Evolutionary conservation across 1,140 invertebrate genomes (phyloP).

Genomic region (Augochlora pura): DNA sequence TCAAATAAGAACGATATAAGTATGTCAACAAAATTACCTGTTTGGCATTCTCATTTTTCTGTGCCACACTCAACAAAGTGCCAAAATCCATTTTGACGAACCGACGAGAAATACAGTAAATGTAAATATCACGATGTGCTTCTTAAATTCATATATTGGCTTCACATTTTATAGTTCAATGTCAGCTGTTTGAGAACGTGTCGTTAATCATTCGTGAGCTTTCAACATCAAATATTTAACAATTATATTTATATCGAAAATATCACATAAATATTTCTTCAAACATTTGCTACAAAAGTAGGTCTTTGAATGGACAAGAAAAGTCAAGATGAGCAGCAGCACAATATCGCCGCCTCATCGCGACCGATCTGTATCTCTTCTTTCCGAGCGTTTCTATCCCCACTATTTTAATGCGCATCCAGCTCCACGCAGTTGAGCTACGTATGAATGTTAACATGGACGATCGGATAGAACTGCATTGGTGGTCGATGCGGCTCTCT

Average conservation of each 20-base stretch:
- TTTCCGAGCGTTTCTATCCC: no score
- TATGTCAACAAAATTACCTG: constrained; percentile 53
- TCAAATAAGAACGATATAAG: constrained; percentile 6
- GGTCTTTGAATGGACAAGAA: no score
- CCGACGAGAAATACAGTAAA: constrained; percentile 5
- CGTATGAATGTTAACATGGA: no score
- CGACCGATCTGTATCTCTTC: no score
- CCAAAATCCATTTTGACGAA: constrained; percentile 83
- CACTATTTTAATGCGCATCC: no score
- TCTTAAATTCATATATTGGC: neutral
- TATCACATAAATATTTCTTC: constrained; percentile 15
- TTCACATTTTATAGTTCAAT: constrained; percentile 1
- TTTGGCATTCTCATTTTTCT: constrained; percentile 81
- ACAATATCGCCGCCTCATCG: no score
- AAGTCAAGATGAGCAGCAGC: no score
- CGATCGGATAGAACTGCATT: no score
- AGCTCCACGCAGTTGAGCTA: no score
- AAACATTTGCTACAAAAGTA: neutral
- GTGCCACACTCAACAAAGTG: constrained; percentile 82
- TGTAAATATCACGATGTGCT: constrained; percentile 7
- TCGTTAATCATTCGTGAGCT: neutral
- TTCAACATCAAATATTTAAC: neutral
- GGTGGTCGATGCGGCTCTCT: no score
- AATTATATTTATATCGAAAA: neutral
- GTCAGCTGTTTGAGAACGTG: neutral